These are phyloP conservation scores for Hypotaenidia okinawae DNA, from an alignment of 2,797 vertebrate genomes.

Conservation along the genomic window DNA sequence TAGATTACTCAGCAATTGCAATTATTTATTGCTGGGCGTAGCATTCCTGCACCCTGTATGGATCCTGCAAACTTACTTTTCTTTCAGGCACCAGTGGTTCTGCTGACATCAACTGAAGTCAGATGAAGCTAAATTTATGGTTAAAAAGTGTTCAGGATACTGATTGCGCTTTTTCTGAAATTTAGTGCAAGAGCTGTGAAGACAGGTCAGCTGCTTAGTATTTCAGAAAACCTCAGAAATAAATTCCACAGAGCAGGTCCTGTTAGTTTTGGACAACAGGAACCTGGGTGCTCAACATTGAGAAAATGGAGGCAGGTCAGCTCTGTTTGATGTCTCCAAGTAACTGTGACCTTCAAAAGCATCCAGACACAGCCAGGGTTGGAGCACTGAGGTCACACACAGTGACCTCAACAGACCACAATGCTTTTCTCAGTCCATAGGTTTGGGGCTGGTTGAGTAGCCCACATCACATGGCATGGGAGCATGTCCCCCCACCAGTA, in stretches of 20 bases:
- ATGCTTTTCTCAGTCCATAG: not conserved
- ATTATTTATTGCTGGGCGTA: not conserved
- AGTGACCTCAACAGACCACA: not conserved
- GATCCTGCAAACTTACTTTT: not conserved
- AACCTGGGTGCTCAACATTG: not conserved
- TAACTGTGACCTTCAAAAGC: not conserved
- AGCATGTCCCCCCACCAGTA: not conserved
- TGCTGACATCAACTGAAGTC: not conserved
- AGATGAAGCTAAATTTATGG: not conserved
- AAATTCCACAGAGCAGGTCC: not conserved
- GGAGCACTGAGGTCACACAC: not conserved
- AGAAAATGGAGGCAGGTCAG: not conserved
- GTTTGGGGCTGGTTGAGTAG: fast-evolving
- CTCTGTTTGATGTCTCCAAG: not conserved
- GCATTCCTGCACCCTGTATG: not conserved
- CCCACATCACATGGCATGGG: fast-evolving
- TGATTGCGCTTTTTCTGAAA: not conserved
- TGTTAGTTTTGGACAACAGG: not conserved
- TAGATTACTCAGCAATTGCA: not conserved
- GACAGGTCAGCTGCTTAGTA: not conserved
- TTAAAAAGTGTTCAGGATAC: not conserved
- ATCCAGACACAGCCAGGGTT: not conserved
- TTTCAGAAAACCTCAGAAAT: not conserved
- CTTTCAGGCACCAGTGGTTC: not conserved
- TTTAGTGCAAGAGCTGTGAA: not conserved